Evolutionary conservation across 2,888 invertebrate species (phyloP), one percentile per base, ranked within the genome.

Genomic region (Toxonevra muliebris): DNA sequence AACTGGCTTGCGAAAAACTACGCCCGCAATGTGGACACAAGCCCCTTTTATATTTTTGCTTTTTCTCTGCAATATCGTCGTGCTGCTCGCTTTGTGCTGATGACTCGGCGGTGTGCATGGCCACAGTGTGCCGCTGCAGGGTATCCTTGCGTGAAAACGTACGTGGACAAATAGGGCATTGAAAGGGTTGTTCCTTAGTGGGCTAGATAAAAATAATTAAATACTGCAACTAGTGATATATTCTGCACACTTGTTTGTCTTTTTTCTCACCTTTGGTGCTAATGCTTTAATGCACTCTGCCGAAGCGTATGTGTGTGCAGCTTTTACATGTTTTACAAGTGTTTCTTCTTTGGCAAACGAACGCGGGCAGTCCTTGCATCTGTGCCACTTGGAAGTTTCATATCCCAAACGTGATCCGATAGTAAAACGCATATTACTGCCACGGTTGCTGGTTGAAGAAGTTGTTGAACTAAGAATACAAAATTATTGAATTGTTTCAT

Each of bases 21-120:
- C 88, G 83, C 1, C 89, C 89, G 75, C 89, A 89, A 75, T 89
- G 87, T 1, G 88, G 85, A 65, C 89, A 89, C 12, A 89, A 80
- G 0, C 77, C 76, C 45, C 87, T 87, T 64, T 81, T 83, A 17
- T 76, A 74, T 61, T 55, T 52, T 69, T 66, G 17, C 5, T 2
- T 30, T 55, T 20, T 30, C 20, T 55, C 55, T n/a, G 15, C 12
- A 17, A 41, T 12, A 42, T 59, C 11, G 19, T 20, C 20, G 10
- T 52, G 52, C 42, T 10, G 13, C 1, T 43, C 45, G 17, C 8
- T 20, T 5, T 71, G 87, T 85, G 66, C 87, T 76, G 87, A 87
- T 9, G 86, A 85, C 1, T 71, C 73, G 0, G 74, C 71, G 0
- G 77, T 74, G n/a, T 80, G 80, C 61, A 74, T 75, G 0, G 77